Conservation (phyloP, 2,113 vertebrate genomes). For the Cavia aperea region DNA sequence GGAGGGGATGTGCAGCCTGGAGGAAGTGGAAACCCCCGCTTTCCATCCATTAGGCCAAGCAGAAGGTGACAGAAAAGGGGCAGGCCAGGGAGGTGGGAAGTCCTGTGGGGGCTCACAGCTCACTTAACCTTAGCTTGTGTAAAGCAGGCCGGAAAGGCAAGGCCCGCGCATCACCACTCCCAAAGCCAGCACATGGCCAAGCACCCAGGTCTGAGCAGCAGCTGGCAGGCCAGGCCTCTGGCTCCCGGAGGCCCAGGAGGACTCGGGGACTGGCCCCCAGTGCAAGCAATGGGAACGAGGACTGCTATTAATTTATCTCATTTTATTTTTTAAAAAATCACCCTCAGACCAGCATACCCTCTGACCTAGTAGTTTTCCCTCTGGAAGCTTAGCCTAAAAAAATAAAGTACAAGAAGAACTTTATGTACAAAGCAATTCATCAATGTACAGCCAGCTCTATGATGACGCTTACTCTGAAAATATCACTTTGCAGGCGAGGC, state of each 20-base stretch:
- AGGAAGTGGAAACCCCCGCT: constrained; percentile 44
- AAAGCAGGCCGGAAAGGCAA: background rate
- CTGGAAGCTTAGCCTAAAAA: background rate
- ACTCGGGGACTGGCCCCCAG: background rate
- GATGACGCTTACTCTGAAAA: background rate
- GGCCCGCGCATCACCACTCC: background rate
- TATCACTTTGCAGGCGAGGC: background rate
- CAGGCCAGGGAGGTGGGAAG: background rate
- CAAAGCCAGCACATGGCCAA: background rate
- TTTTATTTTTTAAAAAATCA: background rate
- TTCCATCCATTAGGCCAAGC: background rate
- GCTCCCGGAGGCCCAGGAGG: background rate
- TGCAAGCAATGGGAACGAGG: background rate
- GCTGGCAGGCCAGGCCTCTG: background rate
- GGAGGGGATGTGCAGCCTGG: background rate
- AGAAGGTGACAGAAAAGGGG: background rate
- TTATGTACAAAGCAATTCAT: background rate
- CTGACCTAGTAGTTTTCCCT: background rate
- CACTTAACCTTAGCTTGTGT: background rate
- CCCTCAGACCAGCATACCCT: background rate
- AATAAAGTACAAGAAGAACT: constrained; percentile 8
- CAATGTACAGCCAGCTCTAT: background rate
- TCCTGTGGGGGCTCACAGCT: background rate
- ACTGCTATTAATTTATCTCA: background rate
- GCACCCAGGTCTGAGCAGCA: background rate